These are phyloP conservation scores for Drosophila ananassae DNA, from an alignment of 1,140 invertebrate species.

Conservation along the genomic window DNA sequence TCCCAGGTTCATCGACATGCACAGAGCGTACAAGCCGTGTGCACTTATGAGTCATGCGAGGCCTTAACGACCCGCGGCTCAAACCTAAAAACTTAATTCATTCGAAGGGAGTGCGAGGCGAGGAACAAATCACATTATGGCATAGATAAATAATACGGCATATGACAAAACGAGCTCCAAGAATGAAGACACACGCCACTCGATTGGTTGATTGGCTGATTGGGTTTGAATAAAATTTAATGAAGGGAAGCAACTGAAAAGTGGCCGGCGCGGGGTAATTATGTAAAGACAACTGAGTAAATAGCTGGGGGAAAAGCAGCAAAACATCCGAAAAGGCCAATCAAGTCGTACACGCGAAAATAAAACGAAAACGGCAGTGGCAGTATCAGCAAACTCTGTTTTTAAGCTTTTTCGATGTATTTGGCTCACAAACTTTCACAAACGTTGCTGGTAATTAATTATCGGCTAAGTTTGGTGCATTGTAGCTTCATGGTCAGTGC, in stretches of 20 bases:
- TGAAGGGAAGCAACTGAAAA: neutral
- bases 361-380: constrained; percentile 61
- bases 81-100: constrained; percentile 1
- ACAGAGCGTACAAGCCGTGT: constrained; percentile 47
- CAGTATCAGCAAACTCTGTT: constrained; percentile 61
- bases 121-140: constrained; percentile 44
- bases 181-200: constrained; percentile 37
- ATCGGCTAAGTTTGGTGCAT: constrained; percentile 58
- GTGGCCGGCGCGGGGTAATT: constrained; percentile 29
- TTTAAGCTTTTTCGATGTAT: constrained; percentile 37
- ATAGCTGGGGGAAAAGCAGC: constrained; percentile 49
- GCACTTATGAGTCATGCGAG: constrained; percentile 55
- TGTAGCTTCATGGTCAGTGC: constrained; percentile 55
- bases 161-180: constrained; percentile 58
- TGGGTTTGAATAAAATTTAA: constrained; percentile 8
- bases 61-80: constrained; percentile 1
- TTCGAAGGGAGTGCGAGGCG: constrained; percentile 5
- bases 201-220: constrained; percentile 48
- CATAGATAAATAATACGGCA: constrained; percentile 41
- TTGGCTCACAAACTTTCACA: constrained; percentile 76
- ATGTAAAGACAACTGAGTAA: constrained; percentile 66
- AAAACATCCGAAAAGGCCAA: constrained; percentile 54
- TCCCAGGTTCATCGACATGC: constrained; percentile 68
- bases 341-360: constrained; percentile 71
- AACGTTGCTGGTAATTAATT: constrained; percentile 67